Base-by-base conservation (phyloP, 2,888 invertebrate genomes). In the Malthinus seriepunctatus region DNA sequence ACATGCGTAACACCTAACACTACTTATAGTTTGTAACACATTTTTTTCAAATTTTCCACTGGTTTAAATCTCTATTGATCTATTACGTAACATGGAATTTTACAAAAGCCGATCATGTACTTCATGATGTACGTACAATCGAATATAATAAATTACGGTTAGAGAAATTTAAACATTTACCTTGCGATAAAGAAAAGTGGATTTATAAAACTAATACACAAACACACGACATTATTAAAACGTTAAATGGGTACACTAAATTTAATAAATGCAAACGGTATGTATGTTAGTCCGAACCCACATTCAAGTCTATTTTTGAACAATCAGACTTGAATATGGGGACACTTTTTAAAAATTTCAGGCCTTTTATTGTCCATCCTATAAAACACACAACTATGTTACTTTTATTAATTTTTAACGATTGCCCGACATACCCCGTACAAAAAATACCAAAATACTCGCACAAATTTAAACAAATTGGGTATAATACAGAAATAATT, bases 341-440 rank as follows among this genome's bases (percentile, higher is more conserved):
- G n/a, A n/a, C n/a, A n/a, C n/a, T n/a, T n/a, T n/a, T n/a, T n/a
- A n/a, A n/a, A n/a, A 15, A 11, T 56, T 56, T 32, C 39, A 56
- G 56, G n/a, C 51, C 56, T 3, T 56, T 56, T 14, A 32, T 51
- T 46, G 31, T 10, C 32, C 48, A 53, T 32, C 84, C 8, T 84
- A 85, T 58, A 42, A 11, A 15, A 35, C 15, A 45, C 10, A 88
- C 83, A n/a, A 80, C 78, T 46, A 79, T 79, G 63, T 71, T 88
- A 37, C 72, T 84, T 37, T 85, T 88, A 75, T 89, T 89, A 76
- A 79, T 59, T 37, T 11, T 50, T 32, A 51, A 37, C n/a, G 33
- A 23, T 11, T 56, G 51, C 15, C 51, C 46, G 8, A 12, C 37
- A 32, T 35, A 49, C 31, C n/a, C 8, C 31, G 34, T 42, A n/a